These are phyloP conservation scores for Trilocha varians DNA, from an alignment of 2,888 invertebrate species.

Conservation along the genomic window DNA sequence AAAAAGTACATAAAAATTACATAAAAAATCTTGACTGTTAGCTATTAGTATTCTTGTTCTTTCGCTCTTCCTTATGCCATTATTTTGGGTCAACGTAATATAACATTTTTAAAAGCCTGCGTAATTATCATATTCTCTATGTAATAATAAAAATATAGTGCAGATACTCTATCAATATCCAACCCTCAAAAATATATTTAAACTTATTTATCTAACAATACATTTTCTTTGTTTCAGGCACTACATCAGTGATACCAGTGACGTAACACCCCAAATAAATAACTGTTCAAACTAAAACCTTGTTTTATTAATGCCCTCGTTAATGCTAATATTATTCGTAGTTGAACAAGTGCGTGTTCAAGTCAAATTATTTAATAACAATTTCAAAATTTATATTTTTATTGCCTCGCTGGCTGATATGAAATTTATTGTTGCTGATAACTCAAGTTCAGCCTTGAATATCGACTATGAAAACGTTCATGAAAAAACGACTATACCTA, in stretches of 20 bases:
- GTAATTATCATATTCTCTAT: too few species aligned
- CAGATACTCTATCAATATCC: too few species aligned
- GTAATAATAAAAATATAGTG: too few species aligned
- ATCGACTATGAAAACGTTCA: neutral
- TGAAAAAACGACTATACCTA: too few species aligned
- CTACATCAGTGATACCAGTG: neutral
- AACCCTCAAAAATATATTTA: neutral
- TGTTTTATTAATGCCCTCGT: neutral
- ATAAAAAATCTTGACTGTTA: too few species aligned
- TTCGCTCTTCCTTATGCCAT: too few species aligned
- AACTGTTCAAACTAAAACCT: neutral
- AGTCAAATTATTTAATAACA: neutral
- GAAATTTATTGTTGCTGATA: neutral
- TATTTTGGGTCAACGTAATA: too few species aligned
- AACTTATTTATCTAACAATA: neutral
- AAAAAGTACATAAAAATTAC: too few species aligned
- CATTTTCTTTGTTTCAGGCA: neutral
- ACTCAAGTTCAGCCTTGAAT: neutral
- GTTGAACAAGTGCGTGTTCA: neutral
- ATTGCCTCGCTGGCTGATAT: neutral
- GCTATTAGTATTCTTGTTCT: too few species aligned
- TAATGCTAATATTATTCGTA: neutral
- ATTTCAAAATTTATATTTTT: neutral
- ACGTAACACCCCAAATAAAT: neutral
- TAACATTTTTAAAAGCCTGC: too few species aligned